These are phyloP conservation scores for Neomonachus schauinslandi DNA, from an alignment of 2,113 vertebrate genomes.

Conservation along the genomic window DNA sequence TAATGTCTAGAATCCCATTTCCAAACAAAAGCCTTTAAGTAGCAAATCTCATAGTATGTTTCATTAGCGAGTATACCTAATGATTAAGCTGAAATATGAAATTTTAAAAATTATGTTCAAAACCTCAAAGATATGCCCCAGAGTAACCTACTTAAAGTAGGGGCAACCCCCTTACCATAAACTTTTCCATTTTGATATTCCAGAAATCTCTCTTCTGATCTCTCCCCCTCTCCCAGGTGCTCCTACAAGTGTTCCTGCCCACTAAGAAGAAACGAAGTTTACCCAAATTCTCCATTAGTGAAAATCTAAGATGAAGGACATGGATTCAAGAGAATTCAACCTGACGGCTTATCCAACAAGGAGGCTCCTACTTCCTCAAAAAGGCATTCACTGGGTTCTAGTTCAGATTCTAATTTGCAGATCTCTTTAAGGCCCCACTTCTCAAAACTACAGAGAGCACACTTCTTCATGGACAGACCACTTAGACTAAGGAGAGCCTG, in stretches of 20 bases:
- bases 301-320: not conserved
- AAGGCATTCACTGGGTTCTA: not conserved
- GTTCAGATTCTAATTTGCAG: not conserved
- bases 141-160: not conserved
- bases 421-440: not conserved
- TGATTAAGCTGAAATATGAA: constrained; percentile 53
- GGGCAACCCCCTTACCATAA: not conserved
- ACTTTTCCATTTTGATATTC: not conserved
- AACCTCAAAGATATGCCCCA: not conserved
- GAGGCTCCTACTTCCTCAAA: not conserved
- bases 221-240: not conserved
- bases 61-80: constrained; percentile 45
- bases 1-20: constrained; percentile 70
- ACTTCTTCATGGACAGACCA: not conserved
- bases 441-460: not conserved
- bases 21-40: constrained; percentile 38
- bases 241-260: not conserved
- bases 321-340: not conserved
- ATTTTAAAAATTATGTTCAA: constrained; percentile 28
- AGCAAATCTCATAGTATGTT: constrained; percentile 15
- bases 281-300: not conserved
- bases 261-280: not conserved
- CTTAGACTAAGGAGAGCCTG: not conserved
- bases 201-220: not conserved
- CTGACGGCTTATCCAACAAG: not conserved